phyloP scores from a whole-genome alignment of 1,140 invertebrate species.

The Hormaphis cornu region DNA sequence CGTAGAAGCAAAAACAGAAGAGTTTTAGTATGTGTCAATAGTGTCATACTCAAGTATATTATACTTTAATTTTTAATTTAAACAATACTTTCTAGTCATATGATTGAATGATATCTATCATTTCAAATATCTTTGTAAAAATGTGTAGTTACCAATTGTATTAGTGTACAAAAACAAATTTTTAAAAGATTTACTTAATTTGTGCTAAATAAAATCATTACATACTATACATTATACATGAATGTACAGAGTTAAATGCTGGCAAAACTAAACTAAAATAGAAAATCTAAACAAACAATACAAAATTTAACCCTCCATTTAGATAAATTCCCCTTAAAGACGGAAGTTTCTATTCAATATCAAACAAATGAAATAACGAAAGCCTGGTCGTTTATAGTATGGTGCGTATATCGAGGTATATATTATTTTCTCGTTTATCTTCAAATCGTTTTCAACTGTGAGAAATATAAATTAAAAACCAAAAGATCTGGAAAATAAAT shows the following conservation, averaged over 20 bases:
- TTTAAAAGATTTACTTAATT: too few relatives aligned
- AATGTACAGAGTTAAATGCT: not conserved
- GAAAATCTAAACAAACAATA: not conserved
- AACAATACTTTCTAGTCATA: too few relatives aligned
- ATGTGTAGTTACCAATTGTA: too few relatives aligned
- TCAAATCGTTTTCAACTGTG: not conserved
- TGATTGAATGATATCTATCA: too few relatives aligned
- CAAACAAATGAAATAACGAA: not conserved
- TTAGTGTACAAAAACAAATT: too few relatives aligned
- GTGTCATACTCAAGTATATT: too few relatives aligned
- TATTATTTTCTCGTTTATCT: not conserved
- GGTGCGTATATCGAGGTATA: not conserved
- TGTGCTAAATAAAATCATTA: too few relatives aligned
- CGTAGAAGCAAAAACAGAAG: too few relatives aligned
- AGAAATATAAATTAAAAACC: slow-evolving; percentile 1
- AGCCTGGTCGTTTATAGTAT: not conserved
- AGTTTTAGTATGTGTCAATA: too few relatives aligned
- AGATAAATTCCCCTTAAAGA: not conserved
- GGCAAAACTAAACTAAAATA: not conserved
- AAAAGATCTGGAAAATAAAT: not conserved
- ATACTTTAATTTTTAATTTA: too few relatives aligned
- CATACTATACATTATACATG: too few relatives aligned
- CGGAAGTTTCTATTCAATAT: not conserved
- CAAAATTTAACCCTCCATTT: slow-evolving; percentile 1
- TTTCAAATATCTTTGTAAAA: too few relatives aligned